These are phyloP conservation scores for Bufo gargarizans DNA, from an alignment of 2,113 vertebrate genomes.

Conservation along the genomic window DNA sequence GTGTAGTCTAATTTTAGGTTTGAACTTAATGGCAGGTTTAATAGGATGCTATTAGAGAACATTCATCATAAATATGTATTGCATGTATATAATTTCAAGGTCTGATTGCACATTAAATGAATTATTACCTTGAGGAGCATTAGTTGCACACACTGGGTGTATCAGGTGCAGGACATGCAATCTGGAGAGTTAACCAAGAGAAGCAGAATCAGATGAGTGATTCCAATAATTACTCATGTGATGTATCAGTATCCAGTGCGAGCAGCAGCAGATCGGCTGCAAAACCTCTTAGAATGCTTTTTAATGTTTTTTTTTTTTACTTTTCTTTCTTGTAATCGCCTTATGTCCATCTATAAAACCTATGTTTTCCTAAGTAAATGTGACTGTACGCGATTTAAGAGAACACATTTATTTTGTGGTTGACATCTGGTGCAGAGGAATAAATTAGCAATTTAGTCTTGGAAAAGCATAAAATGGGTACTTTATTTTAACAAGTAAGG, in stretches of 20 bases:
- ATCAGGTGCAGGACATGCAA: slow-evolving; percentile 4
- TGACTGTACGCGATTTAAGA: slow-evolving; percentile 46
- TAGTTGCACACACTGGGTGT: not conserved
- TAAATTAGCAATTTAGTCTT: slow-evolving; percentile 53
- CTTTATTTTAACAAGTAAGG: slow-evolving; percentile 45
- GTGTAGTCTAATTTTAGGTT: too few species aligned
- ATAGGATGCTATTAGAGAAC: not conserved
- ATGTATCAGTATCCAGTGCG: not conserved
- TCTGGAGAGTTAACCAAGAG: slow-evolving; percentile 14
- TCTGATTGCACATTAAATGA: not conserved
- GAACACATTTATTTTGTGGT: slow-evolving; percentile 43
- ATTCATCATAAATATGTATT: not conserved
- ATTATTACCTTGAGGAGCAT: not conserved
- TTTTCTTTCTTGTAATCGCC: slow-evolving; percentile 38
- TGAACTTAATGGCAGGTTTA: too few species aligned
- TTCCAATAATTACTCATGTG: slow-evolving; percentile 13
- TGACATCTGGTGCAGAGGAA: slow-evolving; percentile 53
- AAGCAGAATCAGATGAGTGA: not conserved
- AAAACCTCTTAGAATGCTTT: slow-evolving; percentile 9
- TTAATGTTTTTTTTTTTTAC: not conserved
- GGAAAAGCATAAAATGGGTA: slow-evolving; percentile 40
- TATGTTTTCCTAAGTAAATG: slow-evolving; percentile 41
- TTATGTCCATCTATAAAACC: slow-evolving; percentile 55
- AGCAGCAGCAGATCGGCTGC: slow-evolving; percentile 23
- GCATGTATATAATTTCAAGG: not conserved